Conservation (phyloP, 2,113 vertebrate species). For the Raja brachyura region DNA sequence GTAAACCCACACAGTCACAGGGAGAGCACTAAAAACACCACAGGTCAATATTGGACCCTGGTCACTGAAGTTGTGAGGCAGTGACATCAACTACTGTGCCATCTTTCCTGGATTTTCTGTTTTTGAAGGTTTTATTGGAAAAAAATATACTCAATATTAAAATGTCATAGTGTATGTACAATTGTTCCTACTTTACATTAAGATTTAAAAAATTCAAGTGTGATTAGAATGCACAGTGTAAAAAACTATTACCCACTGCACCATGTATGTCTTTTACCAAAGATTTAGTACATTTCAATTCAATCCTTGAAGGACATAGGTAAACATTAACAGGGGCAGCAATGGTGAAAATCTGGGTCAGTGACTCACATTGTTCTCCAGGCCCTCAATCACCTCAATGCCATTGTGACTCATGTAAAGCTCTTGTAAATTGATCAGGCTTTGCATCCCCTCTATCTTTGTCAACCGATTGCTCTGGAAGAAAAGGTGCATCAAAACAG, state of each 20-base stretch:
- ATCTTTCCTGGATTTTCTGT: not conserved
- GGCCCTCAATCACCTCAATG: conserved; percentile 90
- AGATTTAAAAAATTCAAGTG: not conserved
- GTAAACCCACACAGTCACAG: too few relatives aligned
- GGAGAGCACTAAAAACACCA: too few relatives aligned
- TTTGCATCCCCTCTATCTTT: conserved; percentile 91
- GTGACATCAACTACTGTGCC: too few relatives aligned
- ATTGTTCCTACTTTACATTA: not conserved
- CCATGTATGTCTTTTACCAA: not conserved
- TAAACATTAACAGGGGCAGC: not conserved
- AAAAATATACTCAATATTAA: not conserved
- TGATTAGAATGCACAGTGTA: too few relatives aligned
- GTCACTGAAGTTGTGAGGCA: too few relatives aligned
- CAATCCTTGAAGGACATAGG: not conserved
- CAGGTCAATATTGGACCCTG: too few relatives aligned
- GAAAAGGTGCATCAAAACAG: not conserved
- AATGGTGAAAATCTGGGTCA: not conserved
- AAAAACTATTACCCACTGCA: not conserved
- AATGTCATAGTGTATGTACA: not conserved
- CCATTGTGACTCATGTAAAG: conserved; percentile 96
- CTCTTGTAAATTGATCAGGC: conserved; percentile 78
- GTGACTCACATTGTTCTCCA: conserved; percentile 90
- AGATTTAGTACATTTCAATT: not conserved
- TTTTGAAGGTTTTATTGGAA: not conserved
- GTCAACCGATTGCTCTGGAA: conserved; percentile 91